Evolutionary conservation across 2,888 invertebrate genomes (phyloP).

Genomic region (Agonopterix arenella): DNA sequence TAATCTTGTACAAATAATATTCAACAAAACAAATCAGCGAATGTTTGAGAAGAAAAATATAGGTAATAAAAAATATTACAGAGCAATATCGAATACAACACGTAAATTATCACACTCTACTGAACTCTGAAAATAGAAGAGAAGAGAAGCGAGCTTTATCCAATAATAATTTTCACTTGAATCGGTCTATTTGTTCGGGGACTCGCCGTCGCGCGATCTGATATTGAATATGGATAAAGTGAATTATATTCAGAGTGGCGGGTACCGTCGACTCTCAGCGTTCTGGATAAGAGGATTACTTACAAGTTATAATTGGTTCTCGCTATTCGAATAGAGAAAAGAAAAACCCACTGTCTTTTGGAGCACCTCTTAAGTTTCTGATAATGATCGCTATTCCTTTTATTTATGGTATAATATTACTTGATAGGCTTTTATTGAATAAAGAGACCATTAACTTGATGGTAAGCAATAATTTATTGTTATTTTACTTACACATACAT

Average conservation of each 20-base stretch:
- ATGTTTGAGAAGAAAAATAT: too few species aligned
- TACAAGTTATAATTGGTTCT: constrained; percentile 73
- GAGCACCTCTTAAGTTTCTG: constrained; percentile 40
- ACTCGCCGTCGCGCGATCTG: constrained; percentile 68
- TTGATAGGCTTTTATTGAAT: too few species aligned
- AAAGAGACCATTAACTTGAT: too few species aligned
- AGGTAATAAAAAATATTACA: constrained; percentile 18
- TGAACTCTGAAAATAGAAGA: constrained; percentile 64
- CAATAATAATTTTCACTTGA: constrained; percentile 74
- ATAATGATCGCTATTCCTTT: constrained; percentile 36
- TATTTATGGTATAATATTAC: too few species aligned
- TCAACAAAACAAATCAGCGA: too few species aligned
- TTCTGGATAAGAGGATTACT: constrained; percentile 68
- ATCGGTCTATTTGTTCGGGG: constrained; percentile 70
- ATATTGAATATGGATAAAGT: constrained; percentile 75
- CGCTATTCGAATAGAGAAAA: constrained; percentile 54
- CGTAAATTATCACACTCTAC: constrained; percentile 57
- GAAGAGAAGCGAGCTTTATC: constrained; percentile 62
- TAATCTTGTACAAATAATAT: too few species aligned
- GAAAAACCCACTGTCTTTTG: constrained; percentile 50
- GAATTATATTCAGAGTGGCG: constrained; percentile 68
- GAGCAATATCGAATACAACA: constrained; percentile 53
- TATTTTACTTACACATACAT: too few species aligned
- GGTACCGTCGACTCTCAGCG: constrained; percentile 58
- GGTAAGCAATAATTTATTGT: too few species aligned